Evolutionary conservation across 2,888 invertebrate species (phyloP).

Genomic region (Halocaridina rubra): DNA sequence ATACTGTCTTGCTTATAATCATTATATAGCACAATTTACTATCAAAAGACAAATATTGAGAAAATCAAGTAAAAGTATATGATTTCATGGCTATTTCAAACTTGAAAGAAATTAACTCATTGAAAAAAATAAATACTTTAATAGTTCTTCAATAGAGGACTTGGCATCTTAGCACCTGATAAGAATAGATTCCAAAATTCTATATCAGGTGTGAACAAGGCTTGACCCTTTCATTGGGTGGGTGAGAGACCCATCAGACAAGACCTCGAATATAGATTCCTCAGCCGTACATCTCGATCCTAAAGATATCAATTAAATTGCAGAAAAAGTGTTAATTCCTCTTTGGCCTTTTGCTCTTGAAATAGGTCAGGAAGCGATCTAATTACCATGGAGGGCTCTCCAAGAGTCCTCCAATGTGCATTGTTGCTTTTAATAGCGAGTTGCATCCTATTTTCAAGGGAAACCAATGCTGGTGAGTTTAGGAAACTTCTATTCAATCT

Average conservation of each 20-base stretch:
- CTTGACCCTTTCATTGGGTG: background rate
- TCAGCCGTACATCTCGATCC: background rate
- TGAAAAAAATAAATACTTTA: too few relatives aligned
- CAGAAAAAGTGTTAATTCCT: background rate
- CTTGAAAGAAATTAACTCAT: too few relatives aligned
- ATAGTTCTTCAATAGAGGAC: too few relatives aligned
- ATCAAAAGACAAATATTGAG: too few relatives aligned
- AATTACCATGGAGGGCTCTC: conserved; percentile 19
- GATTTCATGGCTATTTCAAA: too few relatives aligned
- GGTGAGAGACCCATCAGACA: background rate
- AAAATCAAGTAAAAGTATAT: too few relatives aligned
- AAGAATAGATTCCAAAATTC: background rate
- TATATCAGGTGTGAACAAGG: background rate
- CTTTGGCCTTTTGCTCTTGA: too few relatives aligned
- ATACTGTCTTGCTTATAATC: too few relatives aligned
- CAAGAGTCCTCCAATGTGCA: background rate
- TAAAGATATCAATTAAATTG: background rate
- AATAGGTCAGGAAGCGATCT: background rate
- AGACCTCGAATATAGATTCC: background rate
- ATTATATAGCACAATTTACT: too few relatives aligned
- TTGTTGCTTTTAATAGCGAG: background rate
- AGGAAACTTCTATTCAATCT: too few relatives aligned
- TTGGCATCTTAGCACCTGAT: background rate
- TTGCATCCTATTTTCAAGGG: background rate
- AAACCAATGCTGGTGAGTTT: conserved; percentile 13